A percentile compares a stretch with the other conserved stretches of the same genome.
Conservation (phyloP, 2,113 vertebrate species). For the Telmatochromis brachygnathus region DNA sequence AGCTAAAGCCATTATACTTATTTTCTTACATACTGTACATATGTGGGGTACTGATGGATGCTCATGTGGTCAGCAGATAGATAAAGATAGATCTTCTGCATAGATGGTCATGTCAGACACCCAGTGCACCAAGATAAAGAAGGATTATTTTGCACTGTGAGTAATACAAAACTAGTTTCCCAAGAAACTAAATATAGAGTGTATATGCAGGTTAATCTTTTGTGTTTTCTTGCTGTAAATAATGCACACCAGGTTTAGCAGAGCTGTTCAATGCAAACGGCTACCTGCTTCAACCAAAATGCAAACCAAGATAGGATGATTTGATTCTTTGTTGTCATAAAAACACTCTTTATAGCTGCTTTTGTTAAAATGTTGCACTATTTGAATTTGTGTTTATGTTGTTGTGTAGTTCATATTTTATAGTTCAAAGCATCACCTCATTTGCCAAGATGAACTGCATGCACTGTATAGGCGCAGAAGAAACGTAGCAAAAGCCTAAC, state of each 20-base stretch:
- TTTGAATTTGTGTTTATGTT: background rate
- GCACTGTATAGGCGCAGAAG: background rate
- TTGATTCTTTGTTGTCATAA: background rate
- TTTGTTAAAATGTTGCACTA: background rate
- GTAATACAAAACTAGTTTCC: background rate
- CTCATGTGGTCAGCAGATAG: background rate
- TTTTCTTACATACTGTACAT: background rate
- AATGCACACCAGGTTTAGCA: background rate
- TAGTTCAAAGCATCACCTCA: background rate
- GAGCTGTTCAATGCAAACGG: background rate
- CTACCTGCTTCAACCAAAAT: background rate
- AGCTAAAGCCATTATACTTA: background rate
- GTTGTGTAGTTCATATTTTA: background rate
- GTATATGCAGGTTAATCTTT: background rate
- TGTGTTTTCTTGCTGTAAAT: background rate
- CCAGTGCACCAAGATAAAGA: background rate
- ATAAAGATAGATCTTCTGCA: background rate
- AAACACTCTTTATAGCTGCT: background rate
- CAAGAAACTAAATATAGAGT: background rate
- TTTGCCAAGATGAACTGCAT: background rate
- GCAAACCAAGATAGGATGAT: background rate
- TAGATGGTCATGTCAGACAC: background rate
- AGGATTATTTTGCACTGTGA: background rate
- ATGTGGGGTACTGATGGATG: background rate
- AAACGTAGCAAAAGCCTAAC: background rate